Conservation (phyloP, 2,797 vertebrate species). For the Vespertilio murinus region DNA sequence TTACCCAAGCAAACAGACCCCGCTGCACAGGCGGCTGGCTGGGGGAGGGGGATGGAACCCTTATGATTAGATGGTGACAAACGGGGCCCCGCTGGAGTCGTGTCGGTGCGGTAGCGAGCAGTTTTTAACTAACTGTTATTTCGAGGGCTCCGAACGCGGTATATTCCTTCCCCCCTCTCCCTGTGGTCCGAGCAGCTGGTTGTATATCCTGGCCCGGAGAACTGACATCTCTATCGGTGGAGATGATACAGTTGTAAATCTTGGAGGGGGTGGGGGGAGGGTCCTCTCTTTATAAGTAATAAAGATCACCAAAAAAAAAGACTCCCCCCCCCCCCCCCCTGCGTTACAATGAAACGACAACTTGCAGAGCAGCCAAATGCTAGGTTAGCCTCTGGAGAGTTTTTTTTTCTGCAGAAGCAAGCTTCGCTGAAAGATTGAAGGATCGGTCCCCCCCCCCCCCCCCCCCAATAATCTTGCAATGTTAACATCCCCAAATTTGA, state of each 20-base stretch:
- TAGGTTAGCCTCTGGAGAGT: constrained; percentile 45
- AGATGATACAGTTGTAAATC: background rate
- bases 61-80: constrained; percentile 73
- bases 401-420: constrained; percentile 36
- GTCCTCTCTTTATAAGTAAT: background rate
- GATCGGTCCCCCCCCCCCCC: background rate
- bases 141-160: constrained; percentile 46
- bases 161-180: background rate
- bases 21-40: constrained; percentile 56
- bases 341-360: background rate
- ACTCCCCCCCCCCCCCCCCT: background rate
- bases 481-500: constrained; percentile 47
- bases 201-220: background rate
- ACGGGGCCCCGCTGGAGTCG: constrained; percentile 70
- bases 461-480: background rate
- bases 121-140: constrained; percentile 73
- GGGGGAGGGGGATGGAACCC: constrained; percentile 61
- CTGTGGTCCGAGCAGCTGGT: constrained; percentile 55
- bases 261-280: background rate
- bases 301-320: background rate
- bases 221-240: background rate
- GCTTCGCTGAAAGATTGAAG: background rate
- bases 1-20: constrained; percentile 63
- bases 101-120: constrained; percentile 67
- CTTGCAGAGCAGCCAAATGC: constrained; percentile 10